A percentile compares a stretch with the other conserved stretches of the same genome.
phyloP scores from a whole-genome alignment of 2,888 invertebrate genomes.

The Noctua pronuba region DNA sequence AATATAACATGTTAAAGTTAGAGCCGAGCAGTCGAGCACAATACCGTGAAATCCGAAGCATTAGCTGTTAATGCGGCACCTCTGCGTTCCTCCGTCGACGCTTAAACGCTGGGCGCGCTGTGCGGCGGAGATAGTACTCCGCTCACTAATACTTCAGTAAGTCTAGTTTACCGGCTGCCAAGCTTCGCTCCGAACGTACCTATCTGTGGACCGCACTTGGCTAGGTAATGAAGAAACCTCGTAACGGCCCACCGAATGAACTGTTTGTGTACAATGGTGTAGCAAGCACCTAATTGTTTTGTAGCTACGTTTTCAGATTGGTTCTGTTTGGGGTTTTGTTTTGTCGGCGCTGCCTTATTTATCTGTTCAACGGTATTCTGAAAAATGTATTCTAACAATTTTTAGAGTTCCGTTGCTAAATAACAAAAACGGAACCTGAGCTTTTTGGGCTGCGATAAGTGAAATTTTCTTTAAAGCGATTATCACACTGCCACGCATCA shows the following conservation, averaged over 20 bases:
- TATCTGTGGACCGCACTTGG: slow-evolving; percentile 75
- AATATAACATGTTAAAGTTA: slow-evolving; percentile 59
- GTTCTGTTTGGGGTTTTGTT: slow-evolving; percentile 16
- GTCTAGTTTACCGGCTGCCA: slow-evolving; percentile 71
- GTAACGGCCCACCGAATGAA: slow-evolving; percentile 51
- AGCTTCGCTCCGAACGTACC: slow-evolving; percentile 68
- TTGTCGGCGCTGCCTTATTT: neutral
- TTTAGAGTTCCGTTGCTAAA: too few relatives aligned
- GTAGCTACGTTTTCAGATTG: slow-evolving; percentile 13
- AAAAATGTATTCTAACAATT: neutral
- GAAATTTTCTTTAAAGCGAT: too few relatives aligned
- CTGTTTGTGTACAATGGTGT: slow-evolving; percentile 38
- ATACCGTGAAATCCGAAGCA: slow-evolving; percentile 60
- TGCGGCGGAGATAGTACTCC: slow-evolving; percentile 71
- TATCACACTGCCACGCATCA: too few relatives aligned
- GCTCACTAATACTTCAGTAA: slow-evolving; percentile 77
- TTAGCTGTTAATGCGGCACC: slow-evolving; percentile 55
- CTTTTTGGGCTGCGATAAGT: too few relatives aligned
- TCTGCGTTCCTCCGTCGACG: slow-evolving; percentile 52
- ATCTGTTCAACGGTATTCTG: neutral
- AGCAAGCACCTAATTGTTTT: slow-evolving; percentile 51
- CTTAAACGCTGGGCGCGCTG: slow-evolving; percentile 63
- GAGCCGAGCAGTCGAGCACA: slow-evolving; percentile 37
- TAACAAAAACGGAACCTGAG: too few relatives aligned
- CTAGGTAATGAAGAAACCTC: slow-evolving; percentile 72